phyloP scores from a whole-genome alignment of 2,888 invertebrate species.

The Malthinus flaveolus region DNA sequence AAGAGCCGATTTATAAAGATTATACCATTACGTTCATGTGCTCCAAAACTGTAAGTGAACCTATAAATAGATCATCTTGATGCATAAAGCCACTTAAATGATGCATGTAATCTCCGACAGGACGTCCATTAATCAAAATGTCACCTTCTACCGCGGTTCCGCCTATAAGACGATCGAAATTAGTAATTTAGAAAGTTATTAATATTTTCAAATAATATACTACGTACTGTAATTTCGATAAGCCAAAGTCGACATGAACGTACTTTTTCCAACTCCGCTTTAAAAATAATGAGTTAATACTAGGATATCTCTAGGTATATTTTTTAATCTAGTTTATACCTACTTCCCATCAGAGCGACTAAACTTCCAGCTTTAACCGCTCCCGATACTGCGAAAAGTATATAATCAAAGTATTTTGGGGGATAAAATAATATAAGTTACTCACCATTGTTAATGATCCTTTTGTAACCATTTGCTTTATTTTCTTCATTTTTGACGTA shows the following conservation, averaged over 20 bases:
- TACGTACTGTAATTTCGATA: constrained; percentile 70
- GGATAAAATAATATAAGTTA: not conserved
- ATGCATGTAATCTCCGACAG: constrained; percentile 75
- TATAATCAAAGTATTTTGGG: not conserved
- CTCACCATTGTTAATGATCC: constrained; percentile 77
- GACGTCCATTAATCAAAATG: constrained; percentile 76
- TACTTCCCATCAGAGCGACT: constrained; percentile 83
- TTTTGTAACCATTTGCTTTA: constrained; percentile 61
- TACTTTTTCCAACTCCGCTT: constrained; percentile 90
- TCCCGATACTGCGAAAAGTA: constrained; percentile 67
- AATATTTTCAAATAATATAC: not conserved
- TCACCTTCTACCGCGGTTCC: constrained; percentile 77
- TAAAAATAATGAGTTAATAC: constrained; percentile 16
- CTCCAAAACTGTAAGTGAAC: constrained; percentile 82
- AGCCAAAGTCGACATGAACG: constrained; percentile 82
- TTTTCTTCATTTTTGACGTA: constrained; percentile 59
- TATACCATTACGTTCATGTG: constrained; percentile 89
- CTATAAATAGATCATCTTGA: constrained; percentile 88
- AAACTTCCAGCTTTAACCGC: constrained; percentile 80
- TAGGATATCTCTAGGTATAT: not conserved
- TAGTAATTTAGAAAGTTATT: not conserved
- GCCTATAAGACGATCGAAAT: constrained; percentile 53
- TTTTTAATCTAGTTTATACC: constrained; percentile 58
- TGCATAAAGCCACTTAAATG: constrained; percentile 86
- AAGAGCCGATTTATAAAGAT: no score